Evolutionary conservation across 2,888 invertebrate genomes (phyloP), one percentile per base, ranked within the genome.

Genomic region (Sphaerophoria rueppellii): DNA sequence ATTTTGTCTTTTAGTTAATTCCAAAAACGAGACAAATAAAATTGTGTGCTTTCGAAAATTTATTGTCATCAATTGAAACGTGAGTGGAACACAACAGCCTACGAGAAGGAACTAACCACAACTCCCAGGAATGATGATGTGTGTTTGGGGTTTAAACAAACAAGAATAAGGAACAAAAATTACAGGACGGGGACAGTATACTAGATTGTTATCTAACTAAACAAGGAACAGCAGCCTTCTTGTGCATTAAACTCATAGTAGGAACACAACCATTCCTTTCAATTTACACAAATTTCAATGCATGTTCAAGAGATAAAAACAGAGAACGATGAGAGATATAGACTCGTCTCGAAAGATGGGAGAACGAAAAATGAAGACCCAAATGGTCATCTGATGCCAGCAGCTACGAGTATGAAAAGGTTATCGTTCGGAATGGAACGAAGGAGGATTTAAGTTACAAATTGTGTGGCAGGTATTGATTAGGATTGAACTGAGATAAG

Each of bases 31-130:
- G 16, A 37, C 37, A 54, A 61, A 35, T 6, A 55, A 70, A 52
- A 55, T 37, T 48, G 11, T 24, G 52, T 34, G n/a, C 11, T 50
- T 16, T 72, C 12, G 72, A 60, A 80, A 85, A 85, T 85, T 85
- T 76, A 85, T 85, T 85, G 80, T 80, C 85, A 76, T 70, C 76
- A 63, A 37, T 55, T 76, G 81, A 72, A 77, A 85, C 80, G 85
- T 85, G 85, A 85, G 75, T 80, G 80, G 80, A 80, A 80, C 72
- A 70, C 72, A 70, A 73, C 80, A 72, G 72, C 85, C 85, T 63
- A 76, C 80, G 72, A 76, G 80, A 73, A 73, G 60, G 73, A 60
- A 67, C 60, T 7, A 1, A 79, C 40, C 72, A 69, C 48, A 12
- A 12, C 37, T 4, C 16, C 6, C 48, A 24, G 40, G 9, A 9